Evolutionary conservation across 2,113 vertebrate genomes (phyloP), one percentile per base, ranked within the genome.

Genomic region (Danionella cerebrum): DNA sequence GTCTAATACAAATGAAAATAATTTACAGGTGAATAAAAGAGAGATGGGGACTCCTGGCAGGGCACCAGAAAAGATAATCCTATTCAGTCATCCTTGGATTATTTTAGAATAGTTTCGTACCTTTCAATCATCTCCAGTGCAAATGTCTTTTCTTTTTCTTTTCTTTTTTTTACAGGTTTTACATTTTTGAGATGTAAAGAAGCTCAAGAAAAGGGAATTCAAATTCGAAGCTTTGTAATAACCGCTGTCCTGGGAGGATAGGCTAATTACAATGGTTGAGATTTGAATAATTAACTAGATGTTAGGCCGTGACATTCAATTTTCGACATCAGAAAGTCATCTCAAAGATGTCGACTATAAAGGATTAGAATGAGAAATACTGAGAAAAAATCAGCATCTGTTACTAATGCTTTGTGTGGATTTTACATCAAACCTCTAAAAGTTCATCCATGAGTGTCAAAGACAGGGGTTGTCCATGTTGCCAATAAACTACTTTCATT

Each of bases 1-100:
- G 79, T 71, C 82, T 74, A 84, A 76, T 74, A 77, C 80, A 82
- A 85, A 83, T 82, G 80, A 80, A 84, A 85, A 84, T 84, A 68
- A 80, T 82, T 78, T 79, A 62, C 65, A 78, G 60, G 60, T 64
- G 44, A 48, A 64, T 64, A 64, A 64, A 64, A 35, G 44, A 64
- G 44, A 64, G 60, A 48, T 48, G 29, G 60, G 16, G 44, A 48
- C 25, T 44, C 25, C 58, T 60, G 58, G 58, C 58, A 60, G 58
- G 16, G 39, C 60, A 47, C 60, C 60, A 47, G 60, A 64, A 64
- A 64, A 50, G 12, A 64, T 64, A 48, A 64, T 48, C 44, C 29
- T 35, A 29, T 64, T 64, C 44, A 35, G 31, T 64, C 44, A 60
- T 60, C 39, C 58, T 36, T 12, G 29, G 60, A 64, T 64, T 64